Percentiles rank a stretch among this genome's conserved stretches.
phyloP scores from a whole-genome alignment of 2,888 invertebrate species.

The Drosophila austrosaltans region DNA sequence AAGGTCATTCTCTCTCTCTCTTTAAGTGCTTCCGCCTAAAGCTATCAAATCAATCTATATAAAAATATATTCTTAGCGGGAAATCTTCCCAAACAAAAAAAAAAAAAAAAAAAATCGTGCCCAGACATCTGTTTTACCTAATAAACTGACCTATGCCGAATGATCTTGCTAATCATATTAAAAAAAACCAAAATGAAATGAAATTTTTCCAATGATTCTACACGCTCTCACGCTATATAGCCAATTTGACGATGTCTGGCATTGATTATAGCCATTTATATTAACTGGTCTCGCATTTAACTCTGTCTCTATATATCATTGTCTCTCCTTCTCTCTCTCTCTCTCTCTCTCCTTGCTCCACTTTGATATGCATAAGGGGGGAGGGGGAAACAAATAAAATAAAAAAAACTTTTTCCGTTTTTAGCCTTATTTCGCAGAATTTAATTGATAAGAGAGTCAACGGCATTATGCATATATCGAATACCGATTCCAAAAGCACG shows the following conservation, averaged over 20 bases:
- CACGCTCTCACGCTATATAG: constrained; percentile 35
- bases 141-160: constrained; percentile 42
- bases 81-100: neutral
- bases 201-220: constrained; percentile 40
- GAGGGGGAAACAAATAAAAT: neutral
- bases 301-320: constrained; percentile 16
- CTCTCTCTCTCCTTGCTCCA: constrained; percentile 19
- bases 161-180: constrained; percentile 43
- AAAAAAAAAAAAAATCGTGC: constrained; percentile 14
- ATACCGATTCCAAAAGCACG: constrained; percentile 2
- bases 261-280: constrained; percentile 48
- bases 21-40: neutral
- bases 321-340: constrained; percentile 10
- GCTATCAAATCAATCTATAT: neutral
- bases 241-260: constrained; percentile 48
- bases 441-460: constrained; percentile 1
- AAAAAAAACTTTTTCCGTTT: neutral
- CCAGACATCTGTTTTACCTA: constrained; percentile 22
- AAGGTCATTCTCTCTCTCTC: neutral
- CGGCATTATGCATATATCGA: too few species aligned
- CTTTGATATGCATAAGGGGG: neutral
- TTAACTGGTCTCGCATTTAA: constrained; percentile 38
- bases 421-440: neutral
- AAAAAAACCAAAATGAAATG: constrained; percentile 2
- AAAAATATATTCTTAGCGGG: neutral